Conservation (phyloP, 2,797 vertebrate genomes). For the Manis javanica region DNA sequence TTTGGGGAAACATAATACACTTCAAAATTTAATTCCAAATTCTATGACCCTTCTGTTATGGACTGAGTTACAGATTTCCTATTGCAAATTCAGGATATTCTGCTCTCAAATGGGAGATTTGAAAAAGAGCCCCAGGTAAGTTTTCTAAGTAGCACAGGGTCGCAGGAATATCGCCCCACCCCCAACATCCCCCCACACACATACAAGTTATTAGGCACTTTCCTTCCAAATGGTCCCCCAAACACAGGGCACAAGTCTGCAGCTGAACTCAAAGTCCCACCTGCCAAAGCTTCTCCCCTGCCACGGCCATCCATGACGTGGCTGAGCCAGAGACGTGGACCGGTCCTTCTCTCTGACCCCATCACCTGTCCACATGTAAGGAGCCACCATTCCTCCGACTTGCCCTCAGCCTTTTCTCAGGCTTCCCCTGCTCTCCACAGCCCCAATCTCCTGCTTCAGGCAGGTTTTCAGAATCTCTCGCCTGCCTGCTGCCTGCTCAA, state of each 20-base stretch:
- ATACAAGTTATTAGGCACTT: background rate
- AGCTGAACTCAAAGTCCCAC: background rate
- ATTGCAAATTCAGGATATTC: background rate
- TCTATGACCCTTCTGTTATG: background rate
- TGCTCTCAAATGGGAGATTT: background rate
- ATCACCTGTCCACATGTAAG: background rate
- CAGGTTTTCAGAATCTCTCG: background rate
- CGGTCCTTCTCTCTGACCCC: background rate
- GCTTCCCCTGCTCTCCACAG: background rate
- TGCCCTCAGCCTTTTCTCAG: background rate
- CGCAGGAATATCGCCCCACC: no score
- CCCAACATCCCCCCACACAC: no score
- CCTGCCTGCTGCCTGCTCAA: background rate
- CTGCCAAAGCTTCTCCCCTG: background rate
- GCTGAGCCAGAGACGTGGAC: background rate
- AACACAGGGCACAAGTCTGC: background rate
- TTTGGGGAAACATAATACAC: background rate
- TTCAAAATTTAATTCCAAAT: conserved; percentile 6
- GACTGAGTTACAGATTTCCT: background rate
- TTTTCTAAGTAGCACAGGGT: background rate
- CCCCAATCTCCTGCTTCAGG: no score
- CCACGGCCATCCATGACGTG: fast-evolving
- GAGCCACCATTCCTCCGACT: background rate
- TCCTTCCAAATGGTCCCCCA: background rate
- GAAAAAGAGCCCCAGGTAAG: background rate